These are phyloP conservation scores for Cygnus buccinator DNA, from an alignment of 2,113 vertebrate genomes.

Conservation along the genomic window DNA sequence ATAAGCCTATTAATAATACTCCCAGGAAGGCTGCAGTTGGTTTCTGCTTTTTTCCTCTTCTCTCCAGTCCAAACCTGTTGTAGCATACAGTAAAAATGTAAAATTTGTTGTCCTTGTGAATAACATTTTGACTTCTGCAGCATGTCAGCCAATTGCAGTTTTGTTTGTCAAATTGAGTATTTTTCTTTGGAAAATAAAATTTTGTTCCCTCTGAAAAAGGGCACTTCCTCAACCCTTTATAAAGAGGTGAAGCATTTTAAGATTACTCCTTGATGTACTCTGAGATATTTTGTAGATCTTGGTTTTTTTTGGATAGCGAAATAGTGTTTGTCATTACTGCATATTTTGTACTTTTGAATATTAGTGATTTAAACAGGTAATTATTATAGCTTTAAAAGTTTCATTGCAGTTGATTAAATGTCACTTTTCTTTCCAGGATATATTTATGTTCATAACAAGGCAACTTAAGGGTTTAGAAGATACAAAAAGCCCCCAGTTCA, in stretches of 20 bases:
- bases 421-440: constrained; percentile 84
- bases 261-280: background rate
- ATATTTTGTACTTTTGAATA: background rate
- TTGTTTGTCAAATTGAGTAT: background rate
- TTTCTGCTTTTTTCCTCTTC: background rate
- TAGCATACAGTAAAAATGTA: background rate
- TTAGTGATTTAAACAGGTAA: background rate
- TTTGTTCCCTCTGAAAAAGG: background rate
- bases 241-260: background rate
- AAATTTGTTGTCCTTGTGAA: background rate
- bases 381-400: background rate
- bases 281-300: background rate
- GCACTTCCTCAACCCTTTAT: background rate
- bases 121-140: background rate
- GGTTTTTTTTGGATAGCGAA: background rate
- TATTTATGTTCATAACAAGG: constrained; percentile 99
- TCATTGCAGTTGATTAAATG: constrained; percentile 5
- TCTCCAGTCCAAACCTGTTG: background rate
- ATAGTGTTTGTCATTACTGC: background rate
- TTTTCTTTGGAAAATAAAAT: background rate
- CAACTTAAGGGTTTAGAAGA: constrained; percentile 98
- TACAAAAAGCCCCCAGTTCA: constrained; percentile 98
- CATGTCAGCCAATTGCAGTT: background rate
- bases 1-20: background rate
- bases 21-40: background rate